Evolutionary conservation across 2,113 vertebrate genomes (phyloP).

Genomic region (Kryptolebias marmoratus): DNA sequence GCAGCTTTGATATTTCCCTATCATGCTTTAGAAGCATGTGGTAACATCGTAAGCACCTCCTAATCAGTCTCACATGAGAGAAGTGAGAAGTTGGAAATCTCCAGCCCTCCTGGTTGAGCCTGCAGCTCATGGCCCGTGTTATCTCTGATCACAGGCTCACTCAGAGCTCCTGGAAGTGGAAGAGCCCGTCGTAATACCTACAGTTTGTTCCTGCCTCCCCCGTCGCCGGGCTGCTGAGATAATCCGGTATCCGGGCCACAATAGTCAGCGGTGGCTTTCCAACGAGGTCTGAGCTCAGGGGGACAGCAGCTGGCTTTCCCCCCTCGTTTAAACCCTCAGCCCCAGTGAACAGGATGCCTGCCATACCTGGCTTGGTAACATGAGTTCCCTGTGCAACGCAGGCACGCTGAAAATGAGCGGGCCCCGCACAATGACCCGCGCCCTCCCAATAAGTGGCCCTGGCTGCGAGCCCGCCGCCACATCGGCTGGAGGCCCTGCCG

Average conservation of each 20-base stretch:
- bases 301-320: constrained; percentile 79
- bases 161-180: constrained; percentile 4
- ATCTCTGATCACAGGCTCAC: constrained; percentile 5
- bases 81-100: not conserved
- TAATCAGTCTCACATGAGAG: not conserved
- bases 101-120: not conserved
- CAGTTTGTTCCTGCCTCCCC: constrained; percentile 67
- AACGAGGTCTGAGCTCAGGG: constrained; percentile 63
- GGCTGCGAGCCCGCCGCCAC: constrained; percentile 27
- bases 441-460: constrained; percentile 35
- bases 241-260: constrained; percentile 61
- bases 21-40: too few relatives aligned
- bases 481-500: constrained; percentile 22
- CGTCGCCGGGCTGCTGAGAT: constrained; percentile 49
- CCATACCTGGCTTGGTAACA: constrained; percentile 86
- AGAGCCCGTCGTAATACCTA: constrained; percentile 26
- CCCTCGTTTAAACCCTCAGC: constrained; percentile 81
- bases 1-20: too few relatives aligned
- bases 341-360: constrained; percentile 84
- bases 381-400: constrained; percentile 83
- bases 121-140: constrained; percentile 3
- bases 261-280: constrained; percentile 69
- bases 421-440: constrained; percentile 42
- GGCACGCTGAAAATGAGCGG: constrained; percentile 77
- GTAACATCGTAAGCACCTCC: too few relatives aligned